phyloP scores from a whole-genome alignment of 2,113 vertebrate genomes.

The Sceloporus tristichus region DNA sequence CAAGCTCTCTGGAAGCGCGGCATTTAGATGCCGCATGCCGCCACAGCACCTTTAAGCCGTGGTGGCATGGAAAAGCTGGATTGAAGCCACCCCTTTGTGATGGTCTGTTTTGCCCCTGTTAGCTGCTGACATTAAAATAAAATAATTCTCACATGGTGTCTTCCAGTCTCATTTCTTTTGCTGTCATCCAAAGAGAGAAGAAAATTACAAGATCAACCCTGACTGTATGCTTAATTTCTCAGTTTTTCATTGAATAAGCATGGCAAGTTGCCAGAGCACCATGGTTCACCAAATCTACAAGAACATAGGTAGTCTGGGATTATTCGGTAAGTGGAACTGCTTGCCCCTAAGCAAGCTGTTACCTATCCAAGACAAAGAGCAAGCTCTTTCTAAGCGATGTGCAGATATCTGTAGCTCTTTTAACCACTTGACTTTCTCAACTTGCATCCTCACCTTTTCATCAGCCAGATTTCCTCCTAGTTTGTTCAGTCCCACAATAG shows the following conservation, averaged over 20 bases:
- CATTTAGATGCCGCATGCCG: no score
- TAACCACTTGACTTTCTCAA: neutral
- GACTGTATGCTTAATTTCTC: neutral
- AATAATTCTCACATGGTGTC: neutral
- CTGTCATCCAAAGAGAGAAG: neutral
- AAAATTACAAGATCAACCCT: neutral
- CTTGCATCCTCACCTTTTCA: conserved; percentile 80
- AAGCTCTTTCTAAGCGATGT: neutral
- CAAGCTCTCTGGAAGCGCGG: no score
- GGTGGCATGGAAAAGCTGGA: no score
- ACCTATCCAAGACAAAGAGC: neutral
- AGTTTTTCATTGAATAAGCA: neutral
- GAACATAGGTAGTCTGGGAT: neutral
- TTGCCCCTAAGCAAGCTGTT: neutral
- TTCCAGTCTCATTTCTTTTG: neutral
- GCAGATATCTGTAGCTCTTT: neutral
- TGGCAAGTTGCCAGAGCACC: neutral
- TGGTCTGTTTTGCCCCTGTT: neutral
- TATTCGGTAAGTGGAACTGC: neutral
- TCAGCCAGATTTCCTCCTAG: conserved; percentile 85
- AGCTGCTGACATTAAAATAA: neutral
- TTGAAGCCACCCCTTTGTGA: no score
- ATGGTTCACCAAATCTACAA: neutral
- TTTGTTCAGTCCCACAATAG: conserved; percentile 86
- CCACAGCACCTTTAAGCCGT: no score